Percentiles rank a stretch among this genome's conserved stretches.
Conservation (phyloP, 2,888 invertebrate species). For the Athetis lepigone region DNA sequence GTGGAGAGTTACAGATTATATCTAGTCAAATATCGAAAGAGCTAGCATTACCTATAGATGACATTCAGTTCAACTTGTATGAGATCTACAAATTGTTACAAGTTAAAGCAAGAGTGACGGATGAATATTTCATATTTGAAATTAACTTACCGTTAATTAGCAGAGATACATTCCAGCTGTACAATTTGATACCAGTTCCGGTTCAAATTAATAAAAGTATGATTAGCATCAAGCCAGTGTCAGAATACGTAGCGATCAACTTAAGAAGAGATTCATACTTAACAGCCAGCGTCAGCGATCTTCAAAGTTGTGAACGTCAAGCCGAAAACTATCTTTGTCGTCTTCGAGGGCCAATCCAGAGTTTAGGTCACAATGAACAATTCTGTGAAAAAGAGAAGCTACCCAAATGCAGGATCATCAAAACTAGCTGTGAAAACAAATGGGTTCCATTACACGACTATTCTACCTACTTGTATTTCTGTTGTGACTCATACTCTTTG, state of each 20-base stretch:
- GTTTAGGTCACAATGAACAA: no score
- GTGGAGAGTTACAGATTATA: constrained; percentile 16
- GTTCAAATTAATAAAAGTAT: background rate
- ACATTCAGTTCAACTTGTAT: constrained; percentile 1
- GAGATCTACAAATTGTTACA: constrained; percentile 7
- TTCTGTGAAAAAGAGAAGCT: background rate
- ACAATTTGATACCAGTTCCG: background rate
- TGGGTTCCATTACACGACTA: background rate
- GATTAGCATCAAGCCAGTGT: background rate
- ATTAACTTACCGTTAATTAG: constrained; percentile 6
- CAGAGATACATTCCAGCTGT: background rate
- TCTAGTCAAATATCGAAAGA: constrained; percentile 7
- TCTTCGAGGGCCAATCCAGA: no score
- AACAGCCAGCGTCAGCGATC: background rate
- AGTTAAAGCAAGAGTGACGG: constrained; percentile 1
- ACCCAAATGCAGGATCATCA: background rate
- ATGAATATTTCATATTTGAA: constrained; percentile 12
- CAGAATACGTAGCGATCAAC: background rate
- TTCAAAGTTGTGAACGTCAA: background rate
- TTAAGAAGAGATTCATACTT: background rate
- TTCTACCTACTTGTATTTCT: background rate
- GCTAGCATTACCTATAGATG: background rate
- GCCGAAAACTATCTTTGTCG: background rate
- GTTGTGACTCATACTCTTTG: background rate
- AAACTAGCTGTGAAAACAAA: background rate